phyloP scores from a whole-genome alignment of 2,888 invertebrate species.

The Tridacna gigas region DNA sequence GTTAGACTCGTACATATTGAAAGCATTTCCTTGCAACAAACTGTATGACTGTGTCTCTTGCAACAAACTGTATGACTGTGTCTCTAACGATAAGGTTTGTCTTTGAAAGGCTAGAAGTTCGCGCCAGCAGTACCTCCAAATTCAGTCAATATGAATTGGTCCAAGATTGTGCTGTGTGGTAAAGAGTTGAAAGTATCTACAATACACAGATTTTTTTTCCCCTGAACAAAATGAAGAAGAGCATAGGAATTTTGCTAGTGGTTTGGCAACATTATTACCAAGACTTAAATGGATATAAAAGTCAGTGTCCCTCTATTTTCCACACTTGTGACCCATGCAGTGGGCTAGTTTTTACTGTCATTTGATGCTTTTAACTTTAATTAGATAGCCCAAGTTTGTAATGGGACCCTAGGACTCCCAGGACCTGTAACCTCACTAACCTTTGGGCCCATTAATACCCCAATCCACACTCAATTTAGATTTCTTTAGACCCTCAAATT shows the following conservation, averaged over 20 bases:
- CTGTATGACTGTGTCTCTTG: too few species aligned
- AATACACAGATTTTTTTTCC: too few species aligned
- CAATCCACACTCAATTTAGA: constrained; percentile 25
- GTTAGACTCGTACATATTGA: too few species aligned
- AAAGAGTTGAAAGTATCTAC: too few species aligned
- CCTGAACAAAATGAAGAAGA: too few species aligned
- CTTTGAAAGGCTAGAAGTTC: too few species aligned
- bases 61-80: too few species aligned
- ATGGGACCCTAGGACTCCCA: background rate
- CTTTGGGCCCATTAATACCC: constrained; percentile 17
- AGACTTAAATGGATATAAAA: background rate
- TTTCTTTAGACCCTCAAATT: constrained; percentile 25
- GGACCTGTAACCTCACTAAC: constrained; percentile 8
- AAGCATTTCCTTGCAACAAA: too few species aligned
- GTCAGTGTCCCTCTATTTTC: background rate
- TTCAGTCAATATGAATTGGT: too few species aligned
- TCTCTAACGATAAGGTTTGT: too few species aligned
- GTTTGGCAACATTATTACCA: background rate
- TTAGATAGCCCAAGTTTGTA: constrained; percentile 12
- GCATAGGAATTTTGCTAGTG: background rate
- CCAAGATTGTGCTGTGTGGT: too few species aligned
- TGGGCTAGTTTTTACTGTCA: constrained; percentile 14
- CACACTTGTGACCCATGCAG: background rate
- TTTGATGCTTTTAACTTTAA: constrained; percentile 21
- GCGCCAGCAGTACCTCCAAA: too few species aligned